A percentile compares a stretch with the other conserved stretches of the same genome.
phyloP scores from a whole-genome alignment of 2,797 vertebrate species.

The Galagoides demidoff region DNA sequence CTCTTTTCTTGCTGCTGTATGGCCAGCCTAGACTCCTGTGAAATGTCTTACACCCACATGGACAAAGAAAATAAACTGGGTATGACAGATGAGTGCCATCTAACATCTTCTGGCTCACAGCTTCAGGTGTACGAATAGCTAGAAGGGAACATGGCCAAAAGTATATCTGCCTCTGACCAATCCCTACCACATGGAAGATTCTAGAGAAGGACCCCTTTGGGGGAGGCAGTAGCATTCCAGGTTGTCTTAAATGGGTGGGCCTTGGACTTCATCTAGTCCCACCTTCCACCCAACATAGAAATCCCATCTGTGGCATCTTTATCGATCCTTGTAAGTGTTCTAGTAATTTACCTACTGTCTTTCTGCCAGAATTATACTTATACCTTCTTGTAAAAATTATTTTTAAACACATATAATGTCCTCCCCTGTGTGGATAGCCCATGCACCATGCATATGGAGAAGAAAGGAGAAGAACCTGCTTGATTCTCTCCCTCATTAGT shows the following conservation, averaged over 20 bases:
- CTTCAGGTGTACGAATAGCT: not conserved
- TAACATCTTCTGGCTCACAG: not conserved
- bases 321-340: constrained; percentile 32
- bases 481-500: not conserved
- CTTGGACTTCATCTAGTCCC: not conserved
- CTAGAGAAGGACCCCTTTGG: not conserved
- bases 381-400: not conserved
- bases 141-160: not conserved
- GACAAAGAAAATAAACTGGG: not conserved
- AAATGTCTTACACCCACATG: not conserved
- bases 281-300: not conserved
- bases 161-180: not conserved
- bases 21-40: not conserved
- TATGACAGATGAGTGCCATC: not conserved
- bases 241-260: not conserved
- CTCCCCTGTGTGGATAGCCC: not conserved
- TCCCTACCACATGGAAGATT: not conserved
- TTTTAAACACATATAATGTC: constrained; percentile 16
- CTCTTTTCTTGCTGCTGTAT: not conserved
- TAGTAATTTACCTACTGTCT: not conserved
- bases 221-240: not conserved
- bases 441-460: not conserved
- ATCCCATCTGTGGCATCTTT: not conserved
- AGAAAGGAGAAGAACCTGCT: not conserved
- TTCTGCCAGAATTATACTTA: constrained; percentile 6